Percentiles rank a stretch among this genome's conserved stretches.
phyloP scores from a whole-genome alignment of 2,888 invertebrate species.

The Nomada hirtipes region DNA sequence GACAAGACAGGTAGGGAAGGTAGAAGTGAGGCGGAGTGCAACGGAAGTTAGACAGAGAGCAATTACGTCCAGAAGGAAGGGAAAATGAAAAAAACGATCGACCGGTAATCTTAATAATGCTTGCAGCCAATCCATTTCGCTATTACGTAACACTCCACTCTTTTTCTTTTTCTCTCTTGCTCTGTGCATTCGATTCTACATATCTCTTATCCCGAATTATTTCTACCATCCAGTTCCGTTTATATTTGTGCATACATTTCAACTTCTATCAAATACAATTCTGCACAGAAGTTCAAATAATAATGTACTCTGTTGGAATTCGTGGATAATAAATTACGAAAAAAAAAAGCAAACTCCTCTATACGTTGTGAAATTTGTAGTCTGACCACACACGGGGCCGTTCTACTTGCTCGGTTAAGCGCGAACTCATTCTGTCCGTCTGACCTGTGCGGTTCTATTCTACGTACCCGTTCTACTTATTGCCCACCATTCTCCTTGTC shows the following conservation, averaged over 20 bases:
- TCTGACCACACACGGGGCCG: not conserved
- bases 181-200: not conserved
- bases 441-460: not conserved
- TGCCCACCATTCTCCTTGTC: not conserved
- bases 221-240: slow-evolving; percentile 36
- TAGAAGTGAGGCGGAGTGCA: not conserved
- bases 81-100: slow-evolving; percentile 27
- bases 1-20: slow-evolving; percentile 23
- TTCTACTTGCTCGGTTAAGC: not conserved
- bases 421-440: not conserved
- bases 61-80: slow-evolving; percentile 50
- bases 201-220: slow-evolving; percentile 35
- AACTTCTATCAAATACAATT: not conserved
- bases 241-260: slow-evolving; percentile 38
- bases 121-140: slow-evolving; percentile 57
- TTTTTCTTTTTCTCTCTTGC: not conserved
- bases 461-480: not conserved
- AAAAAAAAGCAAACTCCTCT: not conserved
- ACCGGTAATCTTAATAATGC: slow-evolving; percentile 71
- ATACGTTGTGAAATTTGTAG: not conserved
- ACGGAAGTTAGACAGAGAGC: slow-evolving; percentile 20
- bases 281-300: not conserved
- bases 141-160: slow-evolving; percentile 12
- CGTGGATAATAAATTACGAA: not conserved
- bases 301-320: not conserved